Evolutionary conservation across 2,888 invertebrate genomes (phyloP), one percentile per base, ranked within the genome.

Genomic region (Amphimallon solstitiale): DNA sequence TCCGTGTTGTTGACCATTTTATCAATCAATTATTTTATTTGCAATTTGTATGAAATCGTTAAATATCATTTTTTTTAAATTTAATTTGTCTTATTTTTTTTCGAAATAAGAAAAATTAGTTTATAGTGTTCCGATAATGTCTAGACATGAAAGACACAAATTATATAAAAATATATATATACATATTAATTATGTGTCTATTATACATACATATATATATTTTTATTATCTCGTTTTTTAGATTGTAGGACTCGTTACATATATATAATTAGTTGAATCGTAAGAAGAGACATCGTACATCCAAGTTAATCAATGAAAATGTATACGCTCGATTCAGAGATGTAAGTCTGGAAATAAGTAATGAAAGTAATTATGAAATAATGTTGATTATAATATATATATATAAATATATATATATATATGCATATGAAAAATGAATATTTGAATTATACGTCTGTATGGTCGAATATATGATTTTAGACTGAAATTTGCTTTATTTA

Each of bases 191-290:
- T 45, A 43, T 43, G 43, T 29, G 29, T 29, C 43, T 43, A 56
- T 43, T 59, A 59, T 45, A 29, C 29, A 29, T n/a, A n/a, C n/a
- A n/a, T 54, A 54, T 45, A 45, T 59, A 59, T 59, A 59, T 59
- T 59, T 59, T 59, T 59, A 43, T 59, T 59, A 59, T 59, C 23
- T 14, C 56, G 45, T 59, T 59, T 59, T 59, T 29, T 40, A 59
- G 34, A 43, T 19, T 23, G 29, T 59, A 59, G 45, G 23, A 43
- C 43, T 29, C 29, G 29, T 23, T 49, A 49, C 23, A 29, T n/a
- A 49, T 29, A 49, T 29, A 29, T 21, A 49, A 49, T 12, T 23
- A 23, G 29, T 49, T 23, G 29, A 49, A 12, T n/a, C 4, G 48
- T 17, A 29, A 43, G n/a, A 15, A 38, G n/a, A 7, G 29, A 12